Conservation (phyloP, 2,888 invertebrate genomes). For the Polyommatus icarus region DNA sequence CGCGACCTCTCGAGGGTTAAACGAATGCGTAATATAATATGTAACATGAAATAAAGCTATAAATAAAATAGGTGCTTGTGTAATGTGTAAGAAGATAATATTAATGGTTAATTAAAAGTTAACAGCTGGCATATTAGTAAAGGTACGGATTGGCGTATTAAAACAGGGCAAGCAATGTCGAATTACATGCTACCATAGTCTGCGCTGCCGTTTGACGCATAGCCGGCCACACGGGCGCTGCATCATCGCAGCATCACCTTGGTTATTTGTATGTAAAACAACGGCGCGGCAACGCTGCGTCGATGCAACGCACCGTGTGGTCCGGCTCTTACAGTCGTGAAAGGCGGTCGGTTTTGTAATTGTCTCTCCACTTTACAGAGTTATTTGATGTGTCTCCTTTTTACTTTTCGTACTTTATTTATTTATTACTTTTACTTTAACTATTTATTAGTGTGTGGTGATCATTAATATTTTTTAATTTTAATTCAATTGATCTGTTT, state of each 20-base stretch:
- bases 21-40: conserved; percentile 8
- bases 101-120: neutral
- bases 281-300: too few species aligned
- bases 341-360: conserved; percentile 14
- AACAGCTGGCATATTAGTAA: neutral
- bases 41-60: neutral
- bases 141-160: conserved; percentile 10
- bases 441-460: conserved; percentile 77
- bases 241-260: too few species aligned
- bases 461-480: conserved; percentile 67
- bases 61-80: conserved; percentile 30
- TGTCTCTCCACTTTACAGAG: conserved; percentile 40
- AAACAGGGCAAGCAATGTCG: neutral
- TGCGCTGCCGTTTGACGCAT: too few species aligned
- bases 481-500: conserved; percentile 53
- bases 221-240: too few species aligned
- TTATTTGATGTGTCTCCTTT: conserved; percentile 45
- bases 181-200: neutral
- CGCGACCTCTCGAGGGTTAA: neutral
- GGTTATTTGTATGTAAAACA: too few species aligned
- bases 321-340: neutral
- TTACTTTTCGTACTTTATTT: conserved; percentile 58
- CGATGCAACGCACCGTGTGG: too few species aligned
- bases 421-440: conserved; percentile 61
- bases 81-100: conserved; percentile 24